Evolutionary conservation across 2,113 vertebrate genomes (phyloP), one percentile per base, ranked within the genome.

Genomic region (Sminthopsis crassicaudata): DNA sequence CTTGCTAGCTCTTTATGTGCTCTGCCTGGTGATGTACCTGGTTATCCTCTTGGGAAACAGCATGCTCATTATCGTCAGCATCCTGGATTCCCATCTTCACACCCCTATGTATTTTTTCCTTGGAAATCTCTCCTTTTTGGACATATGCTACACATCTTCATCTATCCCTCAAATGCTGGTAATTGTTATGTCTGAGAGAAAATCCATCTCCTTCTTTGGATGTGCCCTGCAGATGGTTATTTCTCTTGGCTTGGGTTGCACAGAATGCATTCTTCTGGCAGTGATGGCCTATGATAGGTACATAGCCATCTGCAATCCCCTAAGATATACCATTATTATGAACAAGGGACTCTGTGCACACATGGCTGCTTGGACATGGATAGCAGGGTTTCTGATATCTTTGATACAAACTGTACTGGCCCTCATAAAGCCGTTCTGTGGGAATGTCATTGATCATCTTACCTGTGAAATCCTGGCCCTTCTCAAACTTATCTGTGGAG

Each of bases 221-320:
- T 97, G 97, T 11, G 92, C 89, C 8, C 46, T 92, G 10, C 97
- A 98, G 76, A 96, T 97, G 96, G 97, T 96, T 90, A 94, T 97
- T n/a, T 94, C 97, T 52, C 89, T 97, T 92, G 27, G 96, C 8
- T 42, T 96, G 26, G 96, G 97, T 2, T 46, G 95, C 53, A 93
- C 96, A 12, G 97, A 97, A 36, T 91, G 91, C 0, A 22, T 97
- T 0, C 91, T 98, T 27, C 96, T 98, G 8, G 93, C 96, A 3
- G 60, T 97, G 52, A 96, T 98, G 97, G 97, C 97, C 10, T 98
- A 98, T 0, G 97, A 98, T 91, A 91, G 90, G 53, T 97, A 94
- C 0, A 90, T 96, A 0, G 96, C 97, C 0, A 91, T 97, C 88
- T 98, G 97, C 93, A 95, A 93, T 23, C 97, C 97, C 0, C 92